Conservation (phyloP, 2,888 invertebrate genomes). For the Drosophila robusta region DNA sequence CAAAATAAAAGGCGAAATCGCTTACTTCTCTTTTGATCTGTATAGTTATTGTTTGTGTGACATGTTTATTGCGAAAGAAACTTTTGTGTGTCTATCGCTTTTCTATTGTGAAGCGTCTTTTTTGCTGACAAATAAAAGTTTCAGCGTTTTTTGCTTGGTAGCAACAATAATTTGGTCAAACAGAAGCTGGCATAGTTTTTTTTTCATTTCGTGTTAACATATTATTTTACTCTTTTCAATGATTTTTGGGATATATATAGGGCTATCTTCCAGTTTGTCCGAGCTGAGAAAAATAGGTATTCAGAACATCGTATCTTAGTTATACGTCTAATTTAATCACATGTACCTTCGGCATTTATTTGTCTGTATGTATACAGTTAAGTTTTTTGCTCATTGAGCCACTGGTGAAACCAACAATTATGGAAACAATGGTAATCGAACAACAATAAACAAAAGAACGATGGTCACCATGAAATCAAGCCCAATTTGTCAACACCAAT, state of each 20-base stretch:
- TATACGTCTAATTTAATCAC: background rate
- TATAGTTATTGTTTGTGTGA: conserved; percentile 5
- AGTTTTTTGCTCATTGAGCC: conserved; percentile 34
- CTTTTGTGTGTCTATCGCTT: conserved; percentile 12
- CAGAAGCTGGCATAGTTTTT: conserved; percentile 40
- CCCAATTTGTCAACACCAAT: conserved; percentile 36
- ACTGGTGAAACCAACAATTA: conserved; percentile 4
- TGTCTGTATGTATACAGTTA: background rate
- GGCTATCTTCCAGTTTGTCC: no score
- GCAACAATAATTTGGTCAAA: conserved; percentile 25
- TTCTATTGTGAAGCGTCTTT: conserved; percentile 19
- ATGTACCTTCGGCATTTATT: no score
- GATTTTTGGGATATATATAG: no score
- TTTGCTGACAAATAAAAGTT: conserved; percentile 32
- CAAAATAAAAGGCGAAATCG: conserved; percentile 1
- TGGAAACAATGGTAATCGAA: conserved; percentile 12
- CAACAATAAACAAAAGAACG: conserved; percentile 47
- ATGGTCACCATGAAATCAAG: conserved; percentile 16
- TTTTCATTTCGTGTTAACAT: conserved; percentile 2
- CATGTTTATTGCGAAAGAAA: no score
- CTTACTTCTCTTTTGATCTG: conserved; percentile 12
- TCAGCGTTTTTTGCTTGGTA: conserved; percentile 16
- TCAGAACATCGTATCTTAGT: background rate
- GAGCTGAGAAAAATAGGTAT: no score
- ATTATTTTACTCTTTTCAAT: background rate